Evolutionary conservation across 1,140 invertebrate genomes (phyloP).

Genomic region (Papilio glaucus): DNA sequence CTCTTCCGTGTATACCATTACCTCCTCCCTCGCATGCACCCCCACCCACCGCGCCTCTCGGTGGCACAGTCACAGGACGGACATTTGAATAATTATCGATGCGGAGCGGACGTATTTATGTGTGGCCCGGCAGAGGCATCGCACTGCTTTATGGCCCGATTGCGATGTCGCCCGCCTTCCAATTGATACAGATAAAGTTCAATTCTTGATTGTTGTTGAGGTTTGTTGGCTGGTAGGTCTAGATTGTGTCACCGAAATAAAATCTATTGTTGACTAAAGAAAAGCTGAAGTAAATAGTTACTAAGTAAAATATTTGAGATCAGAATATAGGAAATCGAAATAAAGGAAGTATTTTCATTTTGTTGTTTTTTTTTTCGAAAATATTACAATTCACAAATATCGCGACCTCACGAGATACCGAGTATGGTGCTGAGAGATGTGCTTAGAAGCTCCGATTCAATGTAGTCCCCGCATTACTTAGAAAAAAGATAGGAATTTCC

Average conservation of each 20-base stretch:
- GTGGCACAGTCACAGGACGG: conserved; percentile 46
- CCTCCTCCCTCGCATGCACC: neutral
- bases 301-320: too few species aligned
- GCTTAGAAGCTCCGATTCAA: too few species aligned
- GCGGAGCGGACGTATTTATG: conserved; percentile 51
- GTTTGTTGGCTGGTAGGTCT: neutral
- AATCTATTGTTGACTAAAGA: neutral
- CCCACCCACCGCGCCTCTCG: conserved; percentile 41
- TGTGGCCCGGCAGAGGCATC: conserved; percentile 40
- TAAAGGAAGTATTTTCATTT: too few species aligned
- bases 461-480: too few species aligned
- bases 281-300: too few species aligned
- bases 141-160: conserved; percentile 50
- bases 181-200: conserved; percentile 35
- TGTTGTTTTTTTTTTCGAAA: too few species aligned
- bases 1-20: neutral
- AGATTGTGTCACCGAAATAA: neutral
- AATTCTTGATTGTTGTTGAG: neutral
- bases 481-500: too few species aligned
- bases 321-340: too few species aligned
- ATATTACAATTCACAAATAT: too few species aligned
- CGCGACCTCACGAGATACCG: too few species aligned
- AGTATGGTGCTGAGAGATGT: too few species aligned
- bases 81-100: conserved; percentile 72
- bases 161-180: conserved; percentile 43